phyloP scores from a whole-genome alignment of 2,113 vertebrate genomes.

The Ahaetulla prasina region DNA sequence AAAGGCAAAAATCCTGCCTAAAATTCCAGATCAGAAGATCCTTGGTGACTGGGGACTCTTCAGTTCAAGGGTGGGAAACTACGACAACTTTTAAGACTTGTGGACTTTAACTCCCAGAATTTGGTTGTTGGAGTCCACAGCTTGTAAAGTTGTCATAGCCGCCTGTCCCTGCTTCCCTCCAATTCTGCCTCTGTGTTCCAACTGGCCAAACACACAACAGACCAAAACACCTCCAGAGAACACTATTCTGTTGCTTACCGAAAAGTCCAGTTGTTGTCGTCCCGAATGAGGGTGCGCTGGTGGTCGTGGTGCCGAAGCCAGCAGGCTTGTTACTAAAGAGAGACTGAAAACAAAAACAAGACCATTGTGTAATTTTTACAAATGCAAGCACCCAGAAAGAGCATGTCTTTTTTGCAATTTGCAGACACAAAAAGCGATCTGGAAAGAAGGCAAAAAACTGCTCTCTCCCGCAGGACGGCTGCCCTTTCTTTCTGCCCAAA shows the following conservation, averaged over 20 bases:
- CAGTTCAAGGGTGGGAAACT: too few relatives aligned
- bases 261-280: conserved; percentile 84
- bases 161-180: neutral
- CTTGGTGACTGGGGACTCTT: neutral
- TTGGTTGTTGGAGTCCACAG: too few relatives aligned
- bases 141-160: neutral
- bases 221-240: conserved; percentile 27
- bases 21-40: neutral
- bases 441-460: neutral
- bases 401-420: neutral
- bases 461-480: fast-evolving
- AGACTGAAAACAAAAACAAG: conserved; percentile 67
- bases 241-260: conserved; percentile 79
- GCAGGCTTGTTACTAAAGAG: conserved; percentile 90
- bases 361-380: neutral
- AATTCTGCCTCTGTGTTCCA: neutral
- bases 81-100: neutral
- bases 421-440: too few relatives aligned
- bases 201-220: conserved; percentile 22
- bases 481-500: too few relatives aligned
- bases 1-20: neutral
- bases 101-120: too few relatives aligned
- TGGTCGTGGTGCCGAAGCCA: conserved; percentile 90
- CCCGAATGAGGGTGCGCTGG: conserved; percentile 89
- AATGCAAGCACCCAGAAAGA: neutral